These are phyloP conservation scores for Phodopus roborovskii DNA, from an alignment of 2,113 vertebrate species.

Conservation along the genomic window DNA sequence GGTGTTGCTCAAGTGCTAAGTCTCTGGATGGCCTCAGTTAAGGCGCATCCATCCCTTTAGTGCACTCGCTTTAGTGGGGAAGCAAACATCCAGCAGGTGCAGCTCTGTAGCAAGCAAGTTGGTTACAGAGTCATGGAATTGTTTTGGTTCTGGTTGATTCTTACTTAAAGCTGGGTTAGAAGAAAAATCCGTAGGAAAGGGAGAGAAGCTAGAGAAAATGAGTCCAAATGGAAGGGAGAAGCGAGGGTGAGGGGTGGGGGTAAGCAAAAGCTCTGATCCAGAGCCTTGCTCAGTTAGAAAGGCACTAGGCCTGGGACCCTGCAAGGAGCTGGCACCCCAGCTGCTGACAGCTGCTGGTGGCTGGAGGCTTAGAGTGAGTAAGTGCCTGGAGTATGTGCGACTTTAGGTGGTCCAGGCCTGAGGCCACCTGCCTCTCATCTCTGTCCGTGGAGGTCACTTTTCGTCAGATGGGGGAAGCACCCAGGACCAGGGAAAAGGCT, in stretches of 20 bases:
- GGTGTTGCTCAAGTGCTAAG: fast-evolving
- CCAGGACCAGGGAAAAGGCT: background rate
- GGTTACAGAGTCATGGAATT: slow-evolving; percentile 58
- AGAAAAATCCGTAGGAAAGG: background rate
- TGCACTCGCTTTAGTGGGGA: background rate
- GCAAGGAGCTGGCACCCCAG: background rate
- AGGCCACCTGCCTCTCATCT: background rate
- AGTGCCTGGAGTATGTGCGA: background rate
- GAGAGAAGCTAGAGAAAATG: background rate
- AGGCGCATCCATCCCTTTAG: background rate
- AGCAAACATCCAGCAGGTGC: background rate
- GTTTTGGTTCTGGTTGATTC: background rate
- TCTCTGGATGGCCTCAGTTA: too few species aligned
- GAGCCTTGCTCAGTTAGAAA: background rate
- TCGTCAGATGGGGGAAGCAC: slow-evolving; percentile 34
- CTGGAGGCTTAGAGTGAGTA: background rate
- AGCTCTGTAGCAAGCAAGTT: background rate
- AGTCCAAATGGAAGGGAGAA: background rate
- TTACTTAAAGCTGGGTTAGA: background rate
- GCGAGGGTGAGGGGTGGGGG: background rate
- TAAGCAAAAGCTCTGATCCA: background rate
- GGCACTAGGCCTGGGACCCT: background rate
- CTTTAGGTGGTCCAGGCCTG: background rate
- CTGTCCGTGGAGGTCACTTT: background rate
- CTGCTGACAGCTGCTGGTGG: background rate